These are phyloP conservation scores for Cossypha niveicapilla DNA, from an alignment of 2,797 vertebrate species.

Conservation along the genomic window DNA sequence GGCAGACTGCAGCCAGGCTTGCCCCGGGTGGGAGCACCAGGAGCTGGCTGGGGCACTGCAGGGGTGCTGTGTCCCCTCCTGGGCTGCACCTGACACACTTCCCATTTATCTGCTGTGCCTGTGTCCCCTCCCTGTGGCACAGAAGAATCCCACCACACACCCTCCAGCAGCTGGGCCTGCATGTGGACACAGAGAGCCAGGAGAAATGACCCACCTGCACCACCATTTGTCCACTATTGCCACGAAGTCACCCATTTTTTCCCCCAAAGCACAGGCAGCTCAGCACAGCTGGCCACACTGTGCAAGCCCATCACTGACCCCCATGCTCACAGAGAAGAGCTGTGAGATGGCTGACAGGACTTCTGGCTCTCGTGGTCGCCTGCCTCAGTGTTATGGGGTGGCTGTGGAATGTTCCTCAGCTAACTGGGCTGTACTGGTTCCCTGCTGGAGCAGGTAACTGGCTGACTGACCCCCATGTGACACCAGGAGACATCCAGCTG, in stretches of 20 bases:
- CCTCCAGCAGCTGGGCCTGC: neutral
- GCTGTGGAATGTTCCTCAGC: neutral
- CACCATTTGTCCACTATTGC: neutral
- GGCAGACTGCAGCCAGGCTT: fast-evolving
- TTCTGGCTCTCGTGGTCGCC: neutral
- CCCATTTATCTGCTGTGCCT: neutral
- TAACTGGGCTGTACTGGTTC: neutral
- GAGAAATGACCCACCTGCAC: neutral
- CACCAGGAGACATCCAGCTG: neutral
- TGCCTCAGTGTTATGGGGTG: neutral
- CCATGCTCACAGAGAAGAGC: fast-evolving
- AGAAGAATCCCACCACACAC: neutral
- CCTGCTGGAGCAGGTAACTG: neutral
- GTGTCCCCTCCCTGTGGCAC: neutral
- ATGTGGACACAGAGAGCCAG: neutral
- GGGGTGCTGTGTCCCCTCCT: neutral
- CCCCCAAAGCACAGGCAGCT: neutral
- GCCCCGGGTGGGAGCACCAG: neutral
- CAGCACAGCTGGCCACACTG: neutral
- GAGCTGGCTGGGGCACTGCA: neutral
- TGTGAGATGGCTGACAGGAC: neutral
- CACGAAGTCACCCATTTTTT: neutral
- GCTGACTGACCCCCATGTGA: neutral
- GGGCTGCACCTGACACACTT: neutral
- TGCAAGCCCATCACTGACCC: neutral